Percentiles rank a stretch among this genome's conserved stretches.
These are phyloP conservation scores for Eutolmus rufibarbis DNA, from an alignment of 2,888 invertebrate genomes.

Conservation along the genomic window DNA sequence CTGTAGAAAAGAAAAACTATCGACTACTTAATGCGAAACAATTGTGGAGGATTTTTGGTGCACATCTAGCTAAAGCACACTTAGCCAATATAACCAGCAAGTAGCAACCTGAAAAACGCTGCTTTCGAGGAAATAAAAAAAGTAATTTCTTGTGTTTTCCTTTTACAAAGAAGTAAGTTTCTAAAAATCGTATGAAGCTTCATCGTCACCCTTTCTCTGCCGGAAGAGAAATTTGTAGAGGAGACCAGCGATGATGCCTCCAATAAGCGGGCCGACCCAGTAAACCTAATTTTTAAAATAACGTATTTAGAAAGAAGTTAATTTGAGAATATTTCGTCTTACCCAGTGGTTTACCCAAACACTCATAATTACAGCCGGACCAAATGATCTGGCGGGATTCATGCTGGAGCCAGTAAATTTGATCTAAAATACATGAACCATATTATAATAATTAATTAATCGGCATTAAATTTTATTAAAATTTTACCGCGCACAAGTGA, in stretches of 20 bases:
- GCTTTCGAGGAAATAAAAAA: background rate
- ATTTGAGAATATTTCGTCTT: conserved; percentile 52
- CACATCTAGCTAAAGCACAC: conserved; percentile 32
- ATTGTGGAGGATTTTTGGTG: conserved; percentile 17
- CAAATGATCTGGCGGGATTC: conserved; percentile 92
- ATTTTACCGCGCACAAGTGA: conserved; percentile 82
- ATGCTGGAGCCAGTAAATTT: conserved; percentile 86
- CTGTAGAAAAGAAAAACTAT: conserved; percentile 17
- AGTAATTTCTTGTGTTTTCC: background rate
- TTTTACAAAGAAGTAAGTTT: background rate
- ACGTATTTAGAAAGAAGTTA: conserved; percentile 31
- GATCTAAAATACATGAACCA: conserved; percentile 65
- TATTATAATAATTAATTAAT: background rate
- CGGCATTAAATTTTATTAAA: conserved; percentile 49
- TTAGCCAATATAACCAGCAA: conserved; percentile 25
- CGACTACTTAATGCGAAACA: conserved; percentile 15
- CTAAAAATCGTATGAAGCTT: conserved; percentile 81
- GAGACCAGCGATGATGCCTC: conserved; percentile 77
- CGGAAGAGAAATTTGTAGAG: conserved; percentile 76
- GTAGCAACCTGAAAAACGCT: background rate
- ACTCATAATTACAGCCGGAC: conserved; percentile 82
- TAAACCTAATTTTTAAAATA: conserved; percentile 69
- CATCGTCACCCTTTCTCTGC: conserved; percentile 75
- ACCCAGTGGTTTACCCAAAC: conserved; percentile 85
- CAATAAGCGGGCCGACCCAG: conserved; percentile 85